These are phyloP conservation scores for Muscicapa comitata DNA, from an alignment of 2,797 vertebrate genomes.

Conservation along the genomic window DNA sequence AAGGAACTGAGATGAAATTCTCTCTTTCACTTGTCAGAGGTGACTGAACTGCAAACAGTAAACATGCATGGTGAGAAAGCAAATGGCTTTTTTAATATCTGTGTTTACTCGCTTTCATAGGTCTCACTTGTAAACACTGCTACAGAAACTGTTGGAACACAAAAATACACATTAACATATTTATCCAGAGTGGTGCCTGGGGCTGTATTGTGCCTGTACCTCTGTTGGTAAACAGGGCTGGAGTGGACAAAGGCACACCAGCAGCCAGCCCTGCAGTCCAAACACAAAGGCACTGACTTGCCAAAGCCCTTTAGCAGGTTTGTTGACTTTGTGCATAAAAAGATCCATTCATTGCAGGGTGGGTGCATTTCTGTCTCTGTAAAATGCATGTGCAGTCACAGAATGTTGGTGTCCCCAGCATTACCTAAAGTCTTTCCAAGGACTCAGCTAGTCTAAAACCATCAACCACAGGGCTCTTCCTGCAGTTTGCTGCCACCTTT, in stretches of 20 bases:
- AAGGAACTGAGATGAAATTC: neutral
- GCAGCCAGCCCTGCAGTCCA: neutral
- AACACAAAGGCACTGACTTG: neutral
- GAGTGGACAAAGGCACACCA: neutral
- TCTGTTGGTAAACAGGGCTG: neutral
- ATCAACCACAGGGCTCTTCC: neutral
- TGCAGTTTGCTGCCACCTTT: neutral
- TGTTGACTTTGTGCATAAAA: neutral
- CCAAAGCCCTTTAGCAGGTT: neutral
- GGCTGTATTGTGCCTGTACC: neutral
- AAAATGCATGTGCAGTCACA: neutral
- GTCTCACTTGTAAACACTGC: neutral
- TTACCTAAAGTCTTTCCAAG: neutral
- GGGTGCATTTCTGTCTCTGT: neutral
- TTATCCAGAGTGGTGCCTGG: neutral
- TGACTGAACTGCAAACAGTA: neutral
- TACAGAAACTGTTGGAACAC: neutral
- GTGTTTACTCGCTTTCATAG: neutral
- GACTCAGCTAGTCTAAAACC: neutral
- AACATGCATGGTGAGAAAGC: neutral
- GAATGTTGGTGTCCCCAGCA: neutral
- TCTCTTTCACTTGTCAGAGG: neutral
- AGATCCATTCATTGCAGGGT: neutral
- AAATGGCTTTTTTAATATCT: neutral
- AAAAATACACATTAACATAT: neutral